Evolutionary conservation across 2,888 invertebrate species (phyloP).

Genomic region (Busseola fusca): DNA sequence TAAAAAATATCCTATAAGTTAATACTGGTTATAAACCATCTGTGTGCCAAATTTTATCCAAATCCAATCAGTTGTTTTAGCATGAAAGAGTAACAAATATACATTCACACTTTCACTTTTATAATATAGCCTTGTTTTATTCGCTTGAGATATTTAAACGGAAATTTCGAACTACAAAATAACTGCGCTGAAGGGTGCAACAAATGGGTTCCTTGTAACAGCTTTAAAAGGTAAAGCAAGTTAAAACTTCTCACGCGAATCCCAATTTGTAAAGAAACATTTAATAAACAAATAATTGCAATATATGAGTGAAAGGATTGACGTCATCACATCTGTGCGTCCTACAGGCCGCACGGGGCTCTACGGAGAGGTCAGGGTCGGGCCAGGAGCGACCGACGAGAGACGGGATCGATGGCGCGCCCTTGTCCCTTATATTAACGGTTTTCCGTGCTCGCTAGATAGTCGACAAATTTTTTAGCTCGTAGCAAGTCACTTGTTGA

Average conservation of each 20-base stretch:
- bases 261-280: conserved; percentile 24
- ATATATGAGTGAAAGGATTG: conserved; percentile 27
- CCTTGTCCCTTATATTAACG: conserved; percentile 72
- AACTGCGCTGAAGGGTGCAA: neutral
- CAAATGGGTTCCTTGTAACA: neutral
- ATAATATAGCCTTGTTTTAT: neutral
- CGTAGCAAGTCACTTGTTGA: conserved; percentile 65
- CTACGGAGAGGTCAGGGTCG: conserved; percentile 77
- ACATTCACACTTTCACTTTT: no score
- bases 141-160: neutral
- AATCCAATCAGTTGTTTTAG: no score
- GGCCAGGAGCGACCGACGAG: conserved; percentile 69
- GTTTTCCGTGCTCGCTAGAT: conserved; percentile 55
- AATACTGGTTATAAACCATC: no score
- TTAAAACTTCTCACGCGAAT: neutral
- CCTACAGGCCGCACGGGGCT: conserved; percentile 40
- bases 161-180: neutral
- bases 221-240: neutral
- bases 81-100: no score
- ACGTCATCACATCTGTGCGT: conserved; percentile 52
- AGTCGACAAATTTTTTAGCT: conserved; percentile 45
- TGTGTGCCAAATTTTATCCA: no score
- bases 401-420: conserved; percentile 75
- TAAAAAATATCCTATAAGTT: no score
- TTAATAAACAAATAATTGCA: conserved; percentile 32